Evolutionary conservation across 2,888 invertebrate species (phyloP).

Genomic region (Andrena chrysosceles): DNA sequence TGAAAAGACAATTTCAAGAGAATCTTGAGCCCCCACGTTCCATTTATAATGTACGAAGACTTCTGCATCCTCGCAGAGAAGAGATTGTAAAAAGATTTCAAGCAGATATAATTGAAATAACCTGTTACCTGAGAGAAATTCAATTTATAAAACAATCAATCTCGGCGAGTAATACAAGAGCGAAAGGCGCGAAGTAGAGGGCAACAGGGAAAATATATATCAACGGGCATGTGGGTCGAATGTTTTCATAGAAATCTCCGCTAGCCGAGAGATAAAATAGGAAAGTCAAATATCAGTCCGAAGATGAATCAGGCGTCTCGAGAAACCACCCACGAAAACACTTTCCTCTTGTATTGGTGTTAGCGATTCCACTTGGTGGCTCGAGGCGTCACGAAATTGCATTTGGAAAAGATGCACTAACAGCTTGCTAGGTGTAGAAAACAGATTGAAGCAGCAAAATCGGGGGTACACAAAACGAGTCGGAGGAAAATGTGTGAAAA

Average conservation of each 20-base stretch:
- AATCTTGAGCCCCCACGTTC: too few relatives aligned
- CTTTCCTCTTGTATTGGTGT: neutral
- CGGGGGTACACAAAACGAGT: neutral
- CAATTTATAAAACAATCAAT: conserved; percentile 23
- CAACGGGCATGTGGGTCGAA: conserved; percentile 21
- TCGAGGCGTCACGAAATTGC: neutral
- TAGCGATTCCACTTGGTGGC: neutral
- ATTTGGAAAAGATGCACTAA: neutral
- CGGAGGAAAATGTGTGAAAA: too few relatives aligned
- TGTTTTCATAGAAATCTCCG: conserved; percentile 27
- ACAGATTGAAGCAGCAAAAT: neutral
- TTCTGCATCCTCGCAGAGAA: too few relatives aligned
- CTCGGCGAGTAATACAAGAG: neutral
- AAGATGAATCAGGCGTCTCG: conserved; percentile 15
- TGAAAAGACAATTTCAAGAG: too few relatives aligned
- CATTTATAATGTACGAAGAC: too few relatives aligned
- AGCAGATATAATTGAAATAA: neutral
- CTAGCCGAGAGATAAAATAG: conserved; percentile 7
- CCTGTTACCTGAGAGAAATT: neutral
- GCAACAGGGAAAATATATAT: conserved; percentile 17
- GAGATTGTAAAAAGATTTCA: too few relatives aligned
- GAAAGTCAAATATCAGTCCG: neutral
- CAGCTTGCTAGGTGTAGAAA: neutral
- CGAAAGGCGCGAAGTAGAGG: neutral
- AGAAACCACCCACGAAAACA: neutral